Evolutionary conservation across 2,113 vertebrate species (phyloP).

Genomic region (Catharus fuscescens): DNA sequence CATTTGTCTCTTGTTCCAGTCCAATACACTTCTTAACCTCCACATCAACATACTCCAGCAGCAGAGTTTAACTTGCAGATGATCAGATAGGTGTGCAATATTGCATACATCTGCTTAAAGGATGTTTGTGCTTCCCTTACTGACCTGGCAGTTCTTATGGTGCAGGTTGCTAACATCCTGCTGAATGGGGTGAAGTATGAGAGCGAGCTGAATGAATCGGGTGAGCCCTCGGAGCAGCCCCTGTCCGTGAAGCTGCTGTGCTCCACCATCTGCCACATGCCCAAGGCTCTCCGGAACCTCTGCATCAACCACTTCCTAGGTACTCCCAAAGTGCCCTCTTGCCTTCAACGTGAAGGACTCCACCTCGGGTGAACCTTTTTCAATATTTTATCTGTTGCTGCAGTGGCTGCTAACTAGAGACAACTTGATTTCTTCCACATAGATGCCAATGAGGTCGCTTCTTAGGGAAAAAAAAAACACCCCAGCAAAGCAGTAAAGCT

Average conservation of each 20-base stretch:
- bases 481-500: not conserved
- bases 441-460: not conserved
- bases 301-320: slow-evolving; percentile 99
- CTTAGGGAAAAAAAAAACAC: not conserved
- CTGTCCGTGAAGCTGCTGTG: slow-evolving; percentile 90
- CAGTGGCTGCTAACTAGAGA: not conserved
- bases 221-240: slow-evolving; percentile 80
- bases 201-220: slow-evolving; percentile 85
- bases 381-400: not conserved
- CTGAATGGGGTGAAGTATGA: slow-evolving; percentile 95
- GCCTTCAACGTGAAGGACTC: not conserved
- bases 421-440: not conserved
- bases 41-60: not conserved
- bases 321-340: slow-evolving; percentile 22
- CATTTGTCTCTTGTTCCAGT: not conserved
- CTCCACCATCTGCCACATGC: slow-evolving; percentile 94
- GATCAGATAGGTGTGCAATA: not conserved
- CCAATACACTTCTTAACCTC: not conserved
- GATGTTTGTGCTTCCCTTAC: not conserved
- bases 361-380: not conserved
- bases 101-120: not conserved
- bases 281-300: slow-evolving; percentile 89
- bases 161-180: slow-evolving; percentile 94
- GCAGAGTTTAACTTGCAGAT: not conserved
- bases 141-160: slow-evolving; percentile 22